Percentiles rank a stretch among this genome's conserved stretches.
phyloP scores from a whole-genome alignment of 1,140 invertebrate genomes.

The Coptotermes formosanus region DNA sequence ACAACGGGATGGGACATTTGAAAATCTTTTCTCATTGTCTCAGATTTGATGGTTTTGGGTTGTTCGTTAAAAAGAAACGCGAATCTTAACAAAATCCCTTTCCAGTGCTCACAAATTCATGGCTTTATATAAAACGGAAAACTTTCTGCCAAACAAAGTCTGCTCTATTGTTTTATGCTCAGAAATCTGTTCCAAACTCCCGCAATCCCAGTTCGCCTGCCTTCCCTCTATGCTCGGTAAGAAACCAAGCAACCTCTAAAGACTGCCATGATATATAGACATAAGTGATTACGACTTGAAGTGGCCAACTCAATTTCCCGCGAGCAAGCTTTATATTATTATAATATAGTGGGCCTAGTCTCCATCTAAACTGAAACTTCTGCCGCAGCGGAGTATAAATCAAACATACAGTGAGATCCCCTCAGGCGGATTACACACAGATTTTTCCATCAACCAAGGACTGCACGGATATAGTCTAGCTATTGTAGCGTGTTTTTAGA shows the following conservation, averaged over 20 bases:
- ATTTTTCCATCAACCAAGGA: constrained; percentile 27
- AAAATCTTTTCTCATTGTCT: neutral
- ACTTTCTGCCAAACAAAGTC: neutral
- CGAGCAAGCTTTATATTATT: constrained; percentile 14
- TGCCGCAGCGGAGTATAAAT: constrained; percentile 23
- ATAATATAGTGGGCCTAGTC: neutral
- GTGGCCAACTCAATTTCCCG: constrained; percentile 34
- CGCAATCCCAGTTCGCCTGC: neutral
- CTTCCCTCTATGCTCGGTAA: neutral
- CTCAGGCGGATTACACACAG: constrained; percentile 29
- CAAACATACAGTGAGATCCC: constrained; percentile 20
- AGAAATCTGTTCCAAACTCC: neutral
- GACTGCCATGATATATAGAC: constrained; percentile 25
- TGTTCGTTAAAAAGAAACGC: neutral
- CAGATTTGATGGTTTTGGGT: neutral
- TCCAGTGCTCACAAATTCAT: neutral
- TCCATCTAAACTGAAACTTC: constrained; percentile 16
- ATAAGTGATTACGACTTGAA: constrained; percentile 32
- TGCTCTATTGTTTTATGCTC: no score
- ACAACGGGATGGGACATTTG: no score
- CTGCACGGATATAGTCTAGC: neutral
- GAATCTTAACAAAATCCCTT: neutral
- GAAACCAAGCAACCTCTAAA: neutral
- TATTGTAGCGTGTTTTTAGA: neutral
- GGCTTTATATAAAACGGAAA: neutral